Percentiles rank a stretch among this genome's conserved stretches.
phyloP scores from a whole-genome alignment of 1,140 invertebrate genomes.

The Megalopta genalis region DNA sequence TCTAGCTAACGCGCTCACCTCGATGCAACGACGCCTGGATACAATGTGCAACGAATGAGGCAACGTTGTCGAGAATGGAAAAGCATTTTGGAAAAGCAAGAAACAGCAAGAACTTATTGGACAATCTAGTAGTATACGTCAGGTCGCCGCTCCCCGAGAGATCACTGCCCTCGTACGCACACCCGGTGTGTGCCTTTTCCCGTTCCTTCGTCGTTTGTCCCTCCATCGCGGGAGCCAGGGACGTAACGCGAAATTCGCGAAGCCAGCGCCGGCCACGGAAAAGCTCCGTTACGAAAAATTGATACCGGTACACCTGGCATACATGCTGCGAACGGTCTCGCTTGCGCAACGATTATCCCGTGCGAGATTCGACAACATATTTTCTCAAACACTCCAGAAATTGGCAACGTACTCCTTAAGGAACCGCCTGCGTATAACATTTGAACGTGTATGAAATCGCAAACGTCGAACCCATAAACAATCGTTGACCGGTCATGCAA shows the following conservation, averaged over 20 bases:
- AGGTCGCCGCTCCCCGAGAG: slow-evolving; percentile 80
- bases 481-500: background rate
- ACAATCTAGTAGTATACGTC: slow-evolving; percentile 57
- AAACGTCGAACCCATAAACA: too few relatives aligned
- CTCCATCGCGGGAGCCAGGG: slow-evolving; percentile 44
- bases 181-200: slow-evolving; percentile 72
- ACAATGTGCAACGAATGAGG: too few relatives aligned
- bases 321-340: too few relatives aligned
- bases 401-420: background rate
- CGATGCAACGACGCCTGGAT: too few relatives aligned
- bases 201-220: slow-evolving; percentile 67
- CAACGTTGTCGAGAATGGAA: too few relatives aligned
- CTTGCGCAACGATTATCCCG: too few relatives aligned
- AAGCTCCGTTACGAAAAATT: background rate
- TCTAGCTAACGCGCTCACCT: too few relatives aligned
- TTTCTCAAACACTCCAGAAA: too few relatives aligned
- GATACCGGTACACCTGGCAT: background rate
- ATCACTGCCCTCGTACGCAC: slow-evolving; percentile 79
- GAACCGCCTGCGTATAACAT: too few relatives aligned
- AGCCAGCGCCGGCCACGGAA: slow-evolving; percentile 25
- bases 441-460: background rate
- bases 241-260: slow-evolving; percentile 38
- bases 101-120: too few relatives aligned
- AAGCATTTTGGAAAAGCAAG: too few relatives aligned
- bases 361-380: too few relatives aligned